These are phyloP conservation scores for Rhineura floridana DNA, from an alignment of 2,113 vertebrate genomes.

Conservation along the genomic window DNA sequence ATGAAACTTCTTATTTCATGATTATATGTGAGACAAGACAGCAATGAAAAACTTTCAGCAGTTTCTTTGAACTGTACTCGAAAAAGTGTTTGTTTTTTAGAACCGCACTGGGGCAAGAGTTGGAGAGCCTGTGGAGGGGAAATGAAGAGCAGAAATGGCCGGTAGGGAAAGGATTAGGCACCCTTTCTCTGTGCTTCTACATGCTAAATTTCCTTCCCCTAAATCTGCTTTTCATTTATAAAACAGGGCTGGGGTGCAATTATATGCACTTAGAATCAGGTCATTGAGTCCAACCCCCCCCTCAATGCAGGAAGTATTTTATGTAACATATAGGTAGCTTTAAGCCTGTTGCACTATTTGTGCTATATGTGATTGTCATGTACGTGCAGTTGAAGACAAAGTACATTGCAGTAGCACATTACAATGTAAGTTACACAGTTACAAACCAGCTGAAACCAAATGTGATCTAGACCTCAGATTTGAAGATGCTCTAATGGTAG, in stretches of 20 bases:
- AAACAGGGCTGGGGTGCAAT: neutral
- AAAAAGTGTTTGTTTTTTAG: neutral
- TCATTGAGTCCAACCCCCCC: too few species aligned
- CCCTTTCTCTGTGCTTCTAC: too few species aligned
- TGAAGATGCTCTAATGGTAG: too few species aligned
- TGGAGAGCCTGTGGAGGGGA: neutral
- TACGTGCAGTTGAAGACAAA: neutral
- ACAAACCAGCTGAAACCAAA: neutral
- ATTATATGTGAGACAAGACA: neutral
- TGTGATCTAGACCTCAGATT: neutral
- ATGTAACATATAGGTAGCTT: neutral
- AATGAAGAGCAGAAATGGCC: neutral
- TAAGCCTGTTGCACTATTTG: neutral
- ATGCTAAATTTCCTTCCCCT: neutral
- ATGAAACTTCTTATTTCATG: neutral
- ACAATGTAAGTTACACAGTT: neutral
- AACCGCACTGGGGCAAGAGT: neutral
- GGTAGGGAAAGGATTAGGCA: neutral
- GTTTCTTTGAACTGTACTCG: neutral
- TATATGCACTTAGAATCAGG: too few species aligned
- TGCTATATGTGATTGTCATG: neutral
- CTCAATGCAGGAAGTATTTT: too few species aligned
- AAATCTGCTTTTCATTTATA: neutral
- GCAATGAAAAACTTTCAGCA: neutral
- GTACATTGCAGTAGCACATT: too few species aligned